Evolutionary conservation across 2,113 vertebrate genomes (phyloP), one percentile per base, ranked within the genome.

Genomic region (Ia io): DNA sequence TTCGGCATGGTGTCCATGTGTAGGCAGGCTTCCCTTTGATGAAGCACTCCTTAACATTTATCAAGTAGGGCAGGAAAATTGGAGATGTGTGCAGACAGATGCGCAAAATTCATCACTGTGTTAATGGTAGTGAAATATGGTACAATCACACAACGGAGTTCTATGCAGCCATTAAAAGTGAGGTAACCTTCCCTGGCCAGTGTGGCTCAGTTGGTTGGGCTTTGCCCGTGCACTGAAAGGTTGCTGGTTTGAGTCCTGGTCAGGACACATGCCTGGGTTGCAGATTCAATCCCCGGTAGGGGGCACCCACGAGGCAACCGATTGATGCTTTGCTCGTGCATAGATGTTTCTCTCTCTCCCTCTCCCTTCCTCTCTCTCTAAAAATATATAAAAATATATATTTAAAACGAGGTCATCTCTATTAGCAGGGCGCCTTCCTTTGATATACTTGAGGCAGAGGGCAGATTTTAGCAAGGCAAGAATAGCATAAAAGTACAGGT

Each of bases 1-100:
- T 49, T 17, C 10, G 80, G 22, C 9, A 53, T 0, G 23, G 6
- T 84, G 7, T 74, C 9, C 2, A 0, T 10, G 9, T 30, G 11
- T 40, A 20, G 40, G 22, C 40, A 25, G 35, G 25, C 40, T 53
- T 61, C 59, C 7, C 23, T 69, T 65, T 76, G 63, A 47, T 86
- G 8, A 61, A 73, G 53, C 2, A 9, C 47, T 53, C 84, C 65
- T 79, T 82, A 17, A 12, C 14, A 1, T 32, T 71, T n/a, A 76
- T 51, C 51, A 86, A 65, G 25, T 28, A 37, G 11, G 23, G 30
- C 23, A 49, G 22, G 23, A 53, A 56, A 91, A 49, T 40, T 67
- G 30, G 61, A 93, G 13, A 56, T 30, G 3, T 86, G 35, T 42
- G 10, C 8, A 47, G 30, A 67, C 13, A 42, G 47, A 28, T 73